Evolutionary conservation across 2,888 invertebrate species (phyloP), one percentile per base, ranked within the genome.

Genomic region (Yponomeuta cagnagella): DNA sequence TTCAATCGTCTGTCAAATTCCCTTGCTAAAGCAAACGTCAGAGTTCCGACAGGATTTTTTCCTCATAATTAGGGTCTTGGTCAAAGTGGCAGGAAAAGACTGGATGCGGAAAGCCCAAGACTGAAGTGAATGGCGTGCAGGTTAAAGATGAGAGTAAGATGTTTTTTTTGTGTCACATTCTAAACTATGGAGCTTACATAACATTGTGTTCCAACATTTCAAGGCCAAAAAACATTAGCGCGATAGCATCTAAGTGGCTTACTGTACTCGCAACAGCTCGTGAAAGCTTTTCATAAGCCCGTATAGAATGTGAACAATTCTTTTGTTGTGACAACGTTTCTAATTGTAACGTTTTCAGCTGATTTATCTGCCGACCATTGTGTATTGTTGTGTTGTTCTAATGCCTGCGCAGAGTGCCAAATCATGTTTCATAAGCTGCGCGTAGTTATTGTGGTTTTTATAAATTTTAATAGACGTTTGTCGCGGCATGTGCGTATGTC

Each of bases 241-340:
- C 15, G 52, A 6, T 15, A 15, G 8, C 12, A 12, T 52, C 2
- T 15, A 12, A 15, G 52, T 58, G 15, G 12, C 52, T 5, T 15
- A 58, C 52, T 58, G 52, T 58, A 58, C 52, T 15, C 12, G 12
- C 15, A 12, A 15, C 52, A 68, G 48, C 48, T 68, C 52, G 23
- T 52, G 15, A 52, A 68, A 68, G 68, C 68, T 48, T 68, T 67
- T 15, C 67, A 15, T n/a, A 33, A 30, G 37, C 33, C 63, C n/a
- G 63, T 37, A 37, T 9, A 31, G 66, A 66, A 67, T 67, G 43
- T 43, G 67, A 10, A 67, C 67, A 43, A 67, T 67, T 30, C 67
- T 43, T 37, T 8, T 67, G 67, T 67, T 67, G 33, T 67, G 67
- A 67, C 67, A 67, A 67, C 33, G 43, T 67, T 2, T 67, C 33